Evolutionary conservation across 2,888 invertebrate species (phyloP).

Genomic region (Polymixis flavicincta): DNA sequence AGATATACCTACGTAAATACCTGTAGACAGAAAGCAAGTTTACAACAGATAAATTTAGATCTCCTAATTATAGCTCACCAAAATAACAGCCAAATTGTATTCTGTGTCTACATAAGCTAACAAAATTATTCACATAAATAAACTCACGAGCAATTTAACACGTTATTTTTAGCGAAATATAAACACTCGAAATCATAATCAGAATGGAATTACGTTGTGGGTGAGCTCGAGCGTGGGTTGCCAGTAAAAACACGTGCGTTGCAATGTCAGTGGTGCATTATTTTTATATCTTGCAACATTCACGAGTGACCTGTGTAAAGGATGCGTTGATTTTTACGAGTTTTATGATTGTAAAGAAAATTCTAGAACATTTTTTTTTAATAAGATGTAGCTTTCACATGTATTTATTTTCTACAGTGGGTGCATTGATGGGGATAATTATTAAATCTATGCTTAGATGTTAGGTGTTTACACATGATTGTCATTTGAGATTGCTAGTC

Average conservation of each 20-base stretch:
- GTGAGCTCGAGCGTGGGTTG: slow-evolving; percentile 54
- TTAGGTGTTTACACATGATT: neutral
- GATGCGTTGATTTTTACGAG: slow-evolving; percentile 2
- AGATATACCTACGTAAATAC: neutral
- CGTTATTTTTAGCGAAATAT: slow-evolving; percentile 48
- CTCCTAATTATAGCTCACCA: slow-evolving; percentile 11
- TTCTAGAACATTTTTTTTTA: neutral
- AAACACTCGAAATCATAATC: slow-evolving; percentile 54
- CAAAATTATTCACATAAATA: slow-evolving; percentile 33
- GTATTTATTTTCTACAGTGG: neutral
- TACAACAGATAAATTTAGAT: slow-evolving; percentile 17
- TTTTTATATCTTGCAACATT: slow-evolving; percentile 56
- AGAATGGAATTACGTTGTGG: slow-evolving; percentile 48
- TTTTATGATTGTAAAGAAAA: neutral
- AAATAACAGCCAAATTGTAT: slow-evolving; percentile 21
- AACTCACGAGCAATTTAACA: slow-evolving; percentile 24
- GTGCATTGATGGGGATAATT: neutral
- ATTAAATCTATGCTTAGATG: neutral
- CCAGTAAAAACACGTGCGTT: slow-evolving; percentile 55
- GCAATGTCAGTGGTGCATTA: slow-evolving; percentile 62
- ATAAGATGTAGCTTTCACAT: neutral
- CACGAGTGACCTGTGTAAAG: neutral
- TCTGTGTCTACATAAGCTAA: neutral
- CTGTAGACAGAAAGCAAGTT: neutral
- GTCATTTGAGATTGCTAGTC: neutral